Percentiles rank a stretch among this genome's conserved stretches.
Conservation (phyloP, 1,140 invertebrate species). For the Elymnias hypermnestra region DNA sequence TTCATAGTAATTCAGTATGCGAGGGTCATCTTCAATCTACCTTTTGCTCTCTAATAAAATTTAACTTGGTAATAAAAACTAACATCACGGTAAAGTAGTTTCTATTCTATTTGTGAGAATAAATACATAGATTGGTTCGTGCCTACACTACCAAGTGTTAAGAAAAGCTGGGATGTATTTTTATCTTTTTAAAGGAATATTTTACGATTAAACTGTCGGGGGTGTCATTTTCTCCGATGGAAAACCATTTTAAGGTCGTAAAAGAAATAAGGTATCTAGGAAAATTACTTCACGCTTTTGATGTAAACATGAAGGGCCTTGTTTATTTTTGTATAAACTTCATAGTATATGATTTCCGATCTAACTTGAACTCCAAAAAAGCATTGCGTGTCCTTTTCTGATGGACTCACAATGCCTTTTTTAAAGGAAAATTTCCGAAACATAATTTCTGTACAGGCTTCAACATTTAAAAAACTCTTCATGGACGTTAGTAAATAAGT, state of each 20-base stretch:
- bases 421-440: too few species aligned
- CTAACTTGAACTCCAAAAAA: too few species aligned
- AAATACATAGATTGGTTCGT: background rate
- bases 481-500: too few species aligned
- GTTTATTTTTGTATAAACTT: background rate
- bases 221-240: background rate
- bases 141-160: background rate
- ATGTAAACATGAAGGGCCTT: background rate
- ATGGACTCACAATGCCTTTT: too few species aligned
- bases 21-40: background rate
- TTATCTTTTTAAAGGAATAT: background rate
- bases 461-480: too few species aligned
- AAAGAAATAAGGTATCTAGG: background rate
- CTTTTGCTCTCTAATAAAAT: background rate
- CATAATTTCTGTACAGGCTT: too few species aligned
- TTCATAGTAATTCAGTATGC: background rate
- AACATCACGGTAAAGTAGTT: background rate
- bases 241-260: background rate
- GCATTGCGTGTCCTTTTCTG: too few species aligned
- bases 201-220: background rate
- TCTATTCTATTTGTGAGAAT: background rate
- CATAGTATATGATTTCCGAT: too few species aligned
- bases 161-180: background rate
- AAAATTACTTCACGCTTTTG: background rate
- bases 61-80: too few species aligned